Percentiles rank a stretch among this genome's conserved stretches.
Conservation (phyloP, 2,797 vertebrate species). For the Holocentrus rufus region DNA sequence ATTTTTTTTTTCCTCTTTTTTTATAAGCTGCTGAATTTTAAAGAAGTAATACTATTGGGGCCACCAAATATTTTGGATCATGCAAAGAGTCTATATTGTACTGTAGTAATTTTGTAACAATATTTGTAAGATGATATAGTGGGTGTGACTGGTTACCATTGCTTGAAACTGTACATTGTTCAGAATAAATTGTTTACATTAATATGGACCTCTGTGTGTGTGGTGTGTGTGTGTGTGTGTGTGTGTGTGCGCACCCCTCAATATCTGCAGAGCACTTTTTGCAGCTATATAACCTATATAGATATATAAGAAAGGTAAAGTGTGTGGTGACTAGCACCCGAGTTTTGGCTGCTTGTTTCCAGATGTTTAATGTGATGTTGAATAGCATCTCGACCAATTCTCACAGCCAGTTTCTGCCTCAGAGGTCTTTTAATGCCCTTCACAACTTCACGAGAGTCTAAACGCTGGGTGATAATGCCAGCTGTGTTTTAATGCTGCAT, state of each 20-base stretch:
- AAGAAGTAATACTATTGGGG: conserved; percentile 91
- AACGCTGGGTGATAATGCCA: no score
- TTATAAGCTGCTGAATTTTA: conserved; percentile 96
- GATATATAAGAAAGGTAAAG: background rate
- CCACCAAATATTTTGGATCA: conserved; percentile 99
- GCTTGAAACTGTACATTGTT: conserved; percentile 96
- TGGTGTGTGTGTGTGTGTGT: background rate
- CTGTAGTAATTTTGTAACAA: conserved; percentile 99
- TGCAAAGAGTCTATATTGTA: conserved; percentile 99
- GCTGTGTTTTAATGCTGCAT: no score
- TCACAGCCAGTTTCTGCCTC: no score
- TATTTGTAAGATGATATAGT: conserved; percentile 99
- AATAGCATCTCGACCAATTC: no score
- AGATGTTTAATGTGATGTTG: no score
- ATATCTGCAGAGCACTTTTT: no score
- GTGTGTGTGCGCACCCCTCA: no score
- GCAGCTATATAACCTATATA: background rate
- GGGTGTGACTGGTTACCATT: conserved; percentile 98
- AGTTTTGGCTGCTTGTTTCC: no score
- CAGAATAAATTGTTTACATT: conserved; percentile 99
- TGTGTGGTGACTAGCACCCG: no score
- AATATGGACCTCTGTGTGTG: conserved; percentile 55
- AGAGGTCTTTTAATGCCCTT: no score
- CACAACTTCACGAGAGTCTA: no score
- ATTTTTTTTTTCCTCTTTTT: conserved; percentile 83